Conservation (phyloP, 1,140 invertebrate species). For the Caerostris darwini region DNA sequence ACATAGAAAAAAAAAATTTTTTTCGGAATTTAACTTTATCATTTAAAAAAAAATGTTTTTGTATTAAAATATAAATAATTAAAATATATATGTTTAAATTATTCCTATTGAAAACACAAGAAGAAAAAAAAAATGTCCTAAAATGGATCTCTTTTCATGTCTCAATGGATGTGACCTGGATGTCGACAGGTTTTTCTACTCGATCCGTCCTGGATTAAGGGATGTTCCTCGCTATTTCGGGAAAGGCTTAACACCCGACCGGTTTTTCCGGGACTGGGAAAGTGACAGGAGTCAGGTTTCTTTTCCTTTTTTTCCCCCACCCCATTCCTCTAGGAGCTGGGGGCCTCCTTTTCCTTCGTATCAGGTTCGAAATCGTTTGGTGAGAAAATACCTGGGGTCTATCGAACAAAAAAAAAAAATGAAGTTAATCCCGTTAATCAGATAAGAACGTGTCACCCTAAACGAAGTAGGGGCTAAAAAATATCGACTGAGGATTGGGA, state of each 20-base stretch:
- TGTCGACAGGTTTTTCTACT: slow-evolving; percentile 1
- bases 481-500: background rate
- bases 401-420: background rate
- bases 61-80: no score
- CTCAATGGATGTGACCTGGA: background rate
- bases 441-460: slow-evolving; percentile 27
- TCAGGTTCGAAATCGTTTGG: slow-evolving; percentile 15
- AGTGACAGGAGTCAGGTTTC: slow-evolving; percentile 4
- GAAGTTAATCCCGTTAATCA: slow-evolving; percentile 1
- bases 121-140: no score
- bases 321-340: background rate
- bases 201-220: background rate
- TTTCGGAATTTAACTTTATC: no score
- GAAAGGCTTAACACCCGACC: background rate
- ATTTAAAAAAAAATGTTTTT: no score
- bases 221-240: background rate
- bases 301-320: background rate
- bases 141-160: background rate
- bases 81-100: no score
- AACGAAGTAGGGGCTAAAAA: background rate
- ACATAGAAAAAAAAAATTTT: no score
- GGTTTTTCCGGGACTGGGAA: background rate
- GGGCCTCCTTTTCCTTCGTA: background rate
- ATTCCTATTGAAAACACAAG: no score
- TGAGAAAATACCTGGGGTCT: background rate